Evolutionary conservation across 2,113 vertebrate species (phyloP).

Genomic region (Heterotis niloticus): DNA sequence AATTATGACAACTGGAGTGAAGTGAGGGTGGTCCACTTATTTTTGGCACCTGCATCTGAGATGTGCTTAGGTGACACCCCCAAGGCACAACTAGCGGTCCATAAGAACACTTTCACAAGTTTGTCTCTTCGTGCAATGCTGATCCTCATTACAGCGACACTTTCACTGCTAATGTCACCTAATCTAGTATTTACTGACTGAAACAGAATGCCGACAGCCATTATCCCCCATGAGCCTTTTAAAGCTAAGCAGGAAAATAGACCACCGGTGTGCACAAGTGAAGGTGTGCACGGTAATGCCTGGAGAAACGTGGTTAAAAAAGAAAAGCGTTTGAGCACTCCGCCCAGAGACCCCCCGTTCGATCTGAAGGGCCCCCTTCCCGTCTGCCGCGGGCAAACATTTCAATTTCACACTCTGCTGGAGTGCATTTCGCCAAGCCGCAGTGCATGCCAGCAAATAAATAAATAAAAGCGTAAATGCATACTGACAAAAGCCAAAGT

Average conservation of each 20-base stretch:
- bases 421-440: conserved; percentile 40
- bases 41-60: too few species aligned
- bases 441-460: conserved; percentile 38
- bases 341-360: not conserved
- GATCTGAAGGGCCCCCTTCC: conserved; percentile 31
- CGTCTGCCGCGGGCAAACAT: conserved; percentile 42
- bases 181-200: not conserved
- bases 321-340: conserved; percentile 12
- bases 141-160: too few species aligned
- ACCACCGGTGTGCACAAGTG: not conserved
- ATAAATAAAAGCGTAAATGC: conserved; percentile 24
- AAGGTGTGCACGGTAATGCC: not conserved
- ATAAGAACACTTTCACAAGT: too few species aligned
- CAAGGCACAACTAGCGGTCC: too few species aligned
- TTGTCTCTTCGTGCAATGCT: too few species aligned
- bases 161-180: not conserved
- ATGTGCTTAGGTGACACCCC: too few species aligned
- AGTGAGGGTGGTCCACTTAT: too few species aligned
- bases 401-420: conserved; percentile 63
- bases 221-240: not conserved
- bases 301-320: conserved; percentile 9
- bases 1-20: too few species aligned
- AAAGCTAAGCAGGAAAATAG: not conserved
- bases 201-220: not conserved
- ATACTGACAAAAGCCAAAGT: not conserved